phyloP scores from a whole-genome alignment of 2,888 invertebrate species.

The Fissipunctia ypsillon region DNA sequence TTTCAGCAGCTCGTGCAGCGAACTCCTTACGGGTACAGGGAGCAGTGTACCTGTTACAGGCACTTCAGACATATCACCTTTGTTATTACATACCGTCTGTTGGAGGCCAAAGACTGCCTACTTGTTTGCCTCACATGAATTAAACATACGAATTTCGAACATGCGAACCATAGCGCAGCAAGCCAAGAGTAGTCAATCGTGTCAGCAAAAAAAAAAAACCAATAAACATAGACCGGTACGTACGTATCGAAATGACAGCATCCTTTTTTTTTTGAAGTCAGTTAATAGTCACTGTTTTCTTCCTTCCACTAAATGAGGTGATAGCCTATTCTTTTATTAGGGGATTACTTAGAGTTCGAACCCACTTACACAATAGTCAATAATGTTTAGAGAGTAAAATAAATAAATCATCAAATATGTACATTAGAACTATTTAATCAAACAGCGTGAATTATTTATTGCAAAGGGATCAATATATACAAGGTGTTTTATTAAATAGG shows the following conservation, averaged over 20 bases:
- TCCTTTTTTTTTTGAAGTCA: neutral
- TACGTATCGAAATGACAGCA: neutral
- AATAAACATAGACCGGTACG: neutral
- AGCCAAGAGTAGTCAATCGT: neutral
- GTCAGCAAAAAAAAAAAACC: neutral
- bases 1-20: no score
- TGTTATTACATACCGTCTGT: no score
- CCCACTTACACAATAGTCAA: neutral
- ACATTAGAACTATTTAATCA: slow-evolving; percentile 22
- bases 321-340: neutral
- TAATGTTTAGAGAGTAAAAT: neutral
- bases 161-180: no score
- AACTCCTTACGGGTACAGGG: no score
- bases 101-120: neutral
- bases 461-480: neutral
- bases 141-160: neutral
- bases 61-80: no score
- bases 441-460: neutral
- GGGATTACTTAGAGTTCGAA: neutral
- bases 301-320: no score
- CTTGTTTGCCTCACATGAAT: neutral
- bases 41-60: no score
- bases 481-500: neutral
- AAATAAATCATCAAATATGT: slow-evolving; percentile 4
- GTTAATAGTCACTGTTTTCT: no score